These are phyloP conservation scores for Drosophila nr. medialis DNA, from an alignment of 2,888 invertebrate species.

Conservation along the genomic window DNA sequence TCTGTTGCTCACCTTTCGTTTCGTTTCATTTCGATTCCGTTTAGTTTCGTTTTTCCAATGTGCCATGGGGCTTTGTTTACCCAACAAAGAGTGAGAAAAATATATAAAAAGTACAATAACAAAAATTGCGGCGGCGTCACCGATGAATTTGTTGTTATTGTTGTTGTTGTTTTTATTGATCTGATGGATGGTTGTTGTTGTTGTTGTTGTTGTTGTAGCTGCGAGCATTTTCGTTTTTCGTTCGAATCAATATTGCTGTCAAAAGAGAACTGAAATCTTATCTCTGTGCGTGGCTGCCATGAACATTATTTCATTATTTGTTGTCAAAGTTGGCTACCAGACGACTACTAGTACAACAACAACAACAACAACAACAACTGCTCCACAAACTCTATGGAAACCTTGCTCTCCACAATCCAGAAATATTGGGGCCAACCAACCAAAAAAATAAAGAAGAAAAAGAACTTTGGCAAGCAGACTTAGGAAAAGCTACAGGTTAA, in stretches of 20 bases:
- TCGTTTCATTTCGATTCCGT: conserved; percentile 31
- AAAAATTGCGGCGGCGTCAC: conserved; percentile 53
- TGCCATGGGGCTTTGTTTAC: conserved; percentile 67
- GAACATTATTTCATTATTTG: conserved; percentile 81
- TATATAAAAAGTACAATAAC: conserved; percentile 12
- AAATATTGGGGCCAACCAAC: conserved; percentile 38
- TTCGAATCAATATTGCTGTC: conserved; percentile 79
- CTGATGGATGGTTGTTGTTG: conserved; percentile 25
- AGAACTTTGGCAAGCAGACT: conserved; percentile 22
- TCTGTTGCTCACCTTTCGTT: conserved; percentile 61
- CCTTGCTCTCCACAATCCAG: neutral
- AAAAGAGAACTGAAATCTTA: conserved; percentile 71
- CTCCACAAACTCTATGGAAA: neutral
- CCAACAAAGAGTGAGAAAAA: conserved; percentile 59
- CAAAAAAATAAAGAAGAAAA: neutral
- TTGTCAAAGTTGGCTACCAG: conserved; percentile 73
- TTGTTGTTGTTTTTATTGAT: conserved; percentile 27
- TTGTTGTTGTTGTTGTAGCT: conserved; percentile 29
- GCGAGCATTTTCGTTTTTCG: conserved; percentile 44
- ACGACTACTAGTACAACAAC: conserved; percentile 36
- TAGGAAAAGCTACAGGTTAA: conserved; percentile 33
- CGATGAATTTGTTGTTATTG: conserved; percentile 17
- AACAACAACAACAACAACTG: conserved; percentile 2
- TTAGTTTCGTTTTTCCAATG: conserved; percentile 51
- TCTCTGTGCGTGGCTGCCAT: conserved; percentile 59